Evolutionary conservation across 2,797 vertebrate species (phyloP).

Genomic region (Squalus acanthias): DNA sequence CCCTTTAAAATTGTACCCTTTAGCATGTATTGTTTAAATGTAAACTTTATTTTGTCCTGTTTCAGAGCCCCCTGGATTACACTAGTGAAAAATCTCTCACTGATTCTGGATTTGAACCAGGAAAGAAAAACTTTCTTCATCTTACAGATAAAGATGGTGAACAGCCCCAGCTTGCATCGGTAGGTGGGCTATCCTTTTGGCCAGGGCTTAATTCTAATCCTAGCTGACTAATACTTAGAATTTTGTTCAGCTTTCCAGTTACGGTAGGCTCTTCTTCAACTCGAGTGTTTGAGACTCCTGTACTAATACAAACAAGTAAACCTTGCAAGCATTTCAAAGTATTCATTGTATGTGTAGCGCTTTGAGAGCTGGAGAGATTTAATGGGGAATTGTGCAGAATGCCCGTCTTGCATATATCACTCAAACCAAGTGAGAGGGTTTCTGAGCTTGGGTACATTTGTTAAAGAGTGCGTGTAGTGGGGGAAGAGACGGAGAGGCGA

Average conservation of each 20-base stretch:
- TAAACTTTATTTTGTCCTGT: slow-evolving; percentile 5
- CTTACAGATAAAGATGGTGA: slow-evolving; percentile 92
- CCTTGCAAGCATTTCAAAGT: background rate
- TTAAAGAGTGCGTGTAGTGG: background rate
- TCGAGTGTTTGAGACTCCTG: background rate
- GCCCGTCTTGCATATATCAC: background rate
- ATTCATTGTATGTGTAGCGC: background rate
- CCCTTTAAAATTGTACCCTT: background rate
- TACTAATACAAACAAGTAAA: background rate
- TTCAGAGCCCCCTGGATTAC: slow-evolving; percentile 76
- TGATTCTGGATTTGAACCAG: slow-evolving; percentile 85
- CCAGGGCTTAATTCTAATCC: background rate
- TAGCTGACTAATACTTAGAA: background rate
- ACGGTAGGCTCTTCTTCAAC: background rate
- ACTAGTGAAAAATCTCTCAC: slow-evolving; percentile 80
- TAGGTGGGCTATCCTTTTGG: slow-evolving; percentile 55
- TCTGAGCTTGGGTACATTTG: background rate
- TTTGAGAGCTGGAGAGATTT: background rate
- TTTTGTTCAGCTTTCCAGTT: background rate
- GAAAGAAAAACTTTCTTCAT: slow-evolving; percentile 91
- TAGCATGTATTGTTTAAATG: background rate
- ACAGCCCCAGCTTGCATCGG: slow-evolving; percentile 79
- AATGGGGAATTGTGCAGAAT: background rate
- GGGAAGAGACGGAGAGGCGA: background rate
- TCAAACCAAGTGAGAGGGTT: background rate